phyloP scores from a whole-genome alignment of 1,140 invertebrate species.

The Littorina saxatilis region DNA sequence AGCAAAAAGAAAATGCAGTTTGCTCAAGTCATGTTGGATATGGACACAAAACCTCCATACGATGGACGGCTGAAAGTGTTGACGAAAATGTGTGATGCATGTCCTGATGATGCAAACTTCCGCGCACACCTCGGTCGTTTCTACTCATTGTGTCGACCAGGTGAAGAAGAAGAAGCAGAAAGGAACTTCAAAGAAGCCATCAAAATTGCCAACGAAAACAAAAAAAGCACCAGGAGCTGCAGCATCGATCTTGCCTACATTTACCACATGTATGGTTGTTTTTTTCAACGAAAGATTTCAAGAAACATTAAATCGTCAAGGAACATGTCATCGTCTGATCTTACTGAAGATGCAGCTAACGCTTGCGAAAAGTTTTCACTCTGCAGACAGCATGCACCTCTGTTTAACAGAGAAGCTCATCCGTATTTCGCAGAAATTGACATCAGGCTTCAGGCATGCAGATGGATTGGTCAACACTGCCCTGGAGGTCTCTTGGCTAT shows the following conservation, averaged over 20 bases:
- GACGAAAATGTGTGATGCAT: conserved; percentile 39
- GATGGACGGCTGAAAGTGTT: conserved; percentile 45
- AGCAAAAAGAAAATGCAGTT: conserved; percentile 19
- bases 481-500: conserved; percentile 22
- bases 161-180: conserved; percentile 46
- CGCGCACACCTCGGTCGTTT: conserved; percentile 54
- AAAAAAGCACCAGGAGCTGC: conserved; percentile 5
- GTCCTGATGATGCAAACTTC: conserved; percentile 53
- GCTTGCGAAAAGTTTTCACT: conserved; percentile 42
- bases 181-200: conserved; percentile 45
- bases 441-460: conserved; percentile 41
- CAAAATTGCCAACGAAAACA: conserved; percentile 23
- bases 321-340: background rate
- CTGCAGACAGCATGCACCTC: conserved; percentile 33
- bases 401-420: conserved; percentile 34
- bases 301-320: conserved; percentile 14
- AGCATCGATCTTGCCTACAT: conserved; percentile 43
- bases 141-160: conserved; percentile 44
- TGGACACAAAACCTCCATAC: conserved; percentile 45
- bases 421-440: conserved; percentile 45
- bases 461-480: conserved; percentile 36
- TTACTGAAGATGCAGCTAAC: conserved; percentile 26
- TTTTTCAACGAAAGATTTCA: conserved; percentile 31
- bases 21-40: conserved; percentile 46
- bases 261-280: conserved; percentile 52